Conservation (phyloP, 2,888 invertebrate species). For the Dastarcus helophoroides region DNA sequence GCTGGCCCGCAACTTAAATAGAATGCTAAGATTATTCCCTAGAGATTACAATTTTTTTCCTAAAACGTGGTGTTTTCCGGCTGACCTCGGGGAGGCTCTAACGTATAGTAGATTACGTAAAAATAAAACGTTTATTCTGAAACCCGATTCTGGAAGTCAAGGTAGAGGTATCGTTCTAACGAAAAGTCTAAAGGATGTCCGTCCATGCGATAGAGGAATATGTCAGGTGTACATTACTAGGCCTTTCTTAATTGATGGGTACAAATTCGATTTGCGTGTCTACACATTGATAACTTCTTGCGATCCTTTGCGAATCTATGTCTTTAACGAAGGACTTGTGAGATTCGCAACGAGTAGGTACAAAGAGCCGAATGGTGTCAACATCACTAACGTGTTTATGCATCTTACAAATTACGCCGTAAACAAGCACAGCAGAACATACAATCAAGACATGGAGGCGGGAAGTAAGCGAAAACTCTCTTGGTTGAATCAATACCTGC, state of each 20-base stretch:
- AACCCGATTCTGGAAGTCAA: conserved; percentile 85
- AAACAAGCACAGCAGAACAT: conserved; percentile 80
- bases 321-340: conserved; percentile 84
- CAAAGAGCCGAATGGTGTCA: conserved; percentile 68
- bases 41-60: conserved; percentile 88
- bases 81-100: conserved; percentile 67
- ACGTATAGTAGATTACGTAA: conserved; percentile 58
- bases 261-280: conserved; percentile 83
- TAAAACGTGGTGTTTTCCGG: conserved; percentile 87
- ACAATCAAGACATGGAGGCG: conserved; percentile 69
- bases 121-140: conserved; percentile 74
- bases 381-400: conserved; percentile 83
- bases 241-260: conserved; percentile 82
- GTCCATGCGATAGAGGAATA: conserved; percentile 71
- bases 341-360: conserved; percentile 84
- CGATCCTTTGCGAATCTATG: conserved; percentile 79
- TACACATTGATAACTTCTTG: conserved; percentile 84
- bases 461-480: conserved; percentile 72
- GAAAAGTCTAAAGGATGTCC: conserved; percentile 67
- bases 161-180: conserved; percentile 83
- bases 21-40: conserved; percentile 80
- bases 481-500: conserved; percentile 60
- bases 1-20: conserved; percentile 76
- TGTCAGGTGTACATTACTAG: conserved; percentile 67
- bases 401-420: conserved; percentile 91